phyloP scores from a whole-genome alignment of 2,113 vertebrate genomes.

The Channa argus region DNA sequence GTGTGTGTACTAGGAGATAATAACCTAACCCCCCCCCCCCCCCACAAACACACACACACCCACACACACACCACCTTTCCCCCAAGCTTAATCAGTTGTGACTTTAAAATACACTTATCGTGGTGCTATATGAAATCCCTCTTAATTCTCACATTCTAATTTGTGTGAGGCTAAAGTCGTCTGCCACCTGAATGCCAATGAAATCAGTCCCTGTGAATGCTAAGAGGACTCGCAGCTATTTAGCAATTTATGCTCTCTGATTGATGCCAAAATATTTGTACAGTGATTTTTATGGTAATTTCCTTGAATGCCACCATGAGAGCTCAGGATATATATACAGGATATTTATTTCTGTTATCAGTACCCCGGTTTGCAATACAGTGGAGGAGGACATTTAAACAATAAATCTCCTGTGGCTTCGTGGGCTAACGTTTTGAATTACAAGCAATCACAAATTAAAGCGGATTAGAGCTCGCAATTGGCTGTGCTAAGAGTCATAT shows the following conservation, averaged over 20 bases:
- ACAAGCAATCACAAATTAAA: conserved; percentile 77
- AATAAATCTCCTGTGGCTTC: conserved; percentile 68
- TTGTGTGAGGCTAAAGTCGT: conserved; percentile 69
- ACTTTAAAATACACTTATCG: conserved; percentile 69
- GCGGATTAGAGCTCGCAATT: conserved; percentile 72
- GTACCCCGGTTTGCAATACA: conserved; percentile 58
- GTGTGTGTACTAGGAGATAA: conserved; percentile 64
- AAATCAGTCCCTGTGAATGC: conserved; percentile 64
- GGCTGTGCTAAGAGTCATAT: conserved; percentile 62
- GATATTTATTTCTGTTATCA: conserved; percentile 62
- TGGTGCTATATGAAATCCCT: conserved; percentile 62
- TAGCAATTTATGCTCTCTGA: conserved; percentile 65
- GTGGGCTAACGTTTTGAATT: conserved; percentile 69
- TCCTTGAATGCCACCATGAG: conserved; percentile 65
- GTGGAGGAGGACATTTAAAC: conserved; percentile 68
- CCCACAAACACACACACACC: too few relatives aligned
- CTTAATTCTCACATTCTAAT: conserved; percentile 72
- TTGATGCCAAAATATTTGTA: conserved; percentile 74
- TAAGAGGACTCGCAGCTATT: conserved; percentile 69
- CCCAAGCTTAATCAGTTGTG: conserved; percentile 70
- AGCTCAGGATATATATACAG: conserved; percentile 55
- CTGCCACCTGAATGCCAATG: conserved; percentile 66
- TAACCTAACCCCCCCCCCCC: conserved; percentile 67
- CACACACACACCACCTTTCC: conserved; percentile 10
- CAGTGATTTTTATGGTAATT: conserved; percentile 73